phyloP scores from a whole-genome alignment of 2,113 vertebrate species.

The Pluvialis apricaria region DNA sequence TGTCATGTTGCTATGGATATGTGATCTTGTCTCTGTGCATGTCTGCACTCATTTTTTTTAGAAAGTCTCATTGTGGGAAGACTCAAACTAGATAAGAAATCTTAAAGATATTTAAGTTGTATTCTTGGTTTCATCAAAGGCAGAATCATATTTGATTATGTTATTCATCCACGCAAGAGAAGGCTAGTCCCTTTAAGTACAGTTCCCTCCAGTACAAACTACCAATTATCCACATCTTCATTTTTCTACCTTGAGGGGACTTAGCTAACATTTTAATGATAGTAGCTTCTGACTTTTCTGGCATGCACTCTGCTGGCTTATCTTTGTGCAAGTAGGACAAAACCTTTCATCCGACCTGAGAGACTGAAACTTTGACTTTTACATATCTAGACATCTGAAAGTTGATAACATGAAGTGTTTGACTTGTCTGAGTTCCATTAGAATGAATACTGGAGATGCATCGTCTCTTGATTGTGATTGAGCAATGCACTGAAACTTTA shows the following conservation, averaged over 20 bases:
- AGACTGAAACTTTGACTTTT: neutral
- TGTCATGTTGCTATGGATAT: neutral
- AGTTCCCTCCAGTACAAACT: neutral
- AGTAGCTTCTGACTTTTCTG: neutral
- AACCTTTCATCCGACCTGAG: neutral
- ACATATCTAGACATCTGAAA: neutral
- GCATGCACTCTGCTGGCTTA: neutral
- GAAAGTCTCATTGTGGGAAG: neutral
- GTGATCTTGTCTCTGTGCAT: neutral
- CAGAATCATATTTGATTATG: neutral
- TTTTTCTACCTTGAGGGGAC: neutral
- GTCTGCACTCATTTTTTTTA: neutral
- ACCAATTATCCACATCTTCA: neutral
- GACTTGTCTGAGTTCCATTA: neutral
- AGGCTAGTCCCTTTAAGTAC: neutral
- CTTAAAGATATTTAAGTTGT: neutral
- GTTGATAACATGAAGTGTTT: neutral
- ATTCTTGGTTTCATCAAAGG: neutral
- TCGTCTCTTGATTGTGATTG: neutral
- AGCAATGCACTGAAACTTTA: neutral
- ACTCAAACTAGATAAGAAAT: neutral
- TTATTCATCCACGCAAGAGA: neutral
- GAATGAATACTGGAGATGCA: neutral
- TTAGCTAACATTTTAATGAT: neutral
- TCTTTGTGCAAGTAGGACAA: neutral